A percentile compares a stretch with the other conserved stretches of the same genome.
Conservation (phyloP, 2,888 invertebrate species). For the Archips crataeganus region DNA sequence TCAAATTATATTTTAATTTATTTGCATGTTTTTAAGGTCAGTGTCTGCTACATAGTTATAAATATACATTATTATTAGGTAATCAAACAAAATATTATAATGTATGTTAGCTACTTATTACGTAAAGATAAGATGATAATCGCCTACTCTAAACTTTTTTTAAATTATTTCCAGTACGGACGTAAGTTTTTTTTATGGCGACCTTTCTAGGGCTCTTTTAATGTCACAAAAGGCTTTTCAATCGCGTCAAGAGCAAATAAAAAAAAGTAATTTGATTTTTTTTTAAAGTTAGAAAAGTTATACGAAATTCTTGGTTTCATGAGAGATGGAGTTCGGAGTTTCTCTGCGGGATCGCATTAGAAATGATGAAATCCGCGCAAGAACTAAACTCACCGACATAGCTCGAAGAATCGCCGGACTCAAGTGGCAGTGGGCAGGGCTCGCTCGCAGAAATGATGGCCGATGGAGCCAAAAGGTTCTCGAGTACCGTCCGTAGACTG, state of each 20-base stretch:
- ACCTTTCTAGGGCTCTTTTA: constrained; percentile 19
- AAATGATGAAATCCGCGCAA: too few species aligned
- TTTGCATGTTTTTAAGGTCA: constrained; percentile 3
- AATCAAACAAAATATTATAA: constrained; percentile 44
- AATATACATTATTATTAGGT: constrained; percentile 43
- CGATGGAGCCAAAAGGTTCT: too few species aligned
- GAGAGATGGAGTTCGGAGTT: too few species aligned
- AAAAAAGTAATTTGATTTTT: too few species aligned
- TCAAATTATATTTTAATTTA: neutral
- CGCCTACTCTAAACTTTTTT: constrained; percentile 40
- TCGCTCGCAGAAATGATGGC: too few species aligned
- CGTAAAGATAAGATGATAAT: constrained; percentile 40
- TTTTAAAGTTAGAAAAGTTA: too few species aligned
- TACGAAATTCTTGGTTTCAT: too few species aligned
- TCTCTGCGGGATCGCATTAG: too few species aligned
- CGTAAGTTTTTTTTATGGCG: constrained; percentile 32
- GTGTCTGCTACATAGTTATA: constrained; percentile 31
- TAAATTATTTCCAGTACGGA: constrained; percentile 38
- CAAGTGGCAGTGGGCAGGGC: too few species aligned
- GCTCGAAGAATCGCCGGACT: too few species aligned
- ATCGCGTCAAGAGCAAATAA: neutral
- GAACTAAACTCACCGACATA: too few species aligned
- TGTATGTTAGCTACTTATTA: constrained; percentile 43
- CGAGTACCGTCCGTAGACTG: too few species aligned
- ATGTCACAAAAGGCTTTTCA: constrained; percentile 33